A percentile compares a stretch with the other conserved stretches of the same genome.
phyloP scores from a whole-genome alignment of 2,888 invertebrate species.

The Pterostichus niger region DNA sequence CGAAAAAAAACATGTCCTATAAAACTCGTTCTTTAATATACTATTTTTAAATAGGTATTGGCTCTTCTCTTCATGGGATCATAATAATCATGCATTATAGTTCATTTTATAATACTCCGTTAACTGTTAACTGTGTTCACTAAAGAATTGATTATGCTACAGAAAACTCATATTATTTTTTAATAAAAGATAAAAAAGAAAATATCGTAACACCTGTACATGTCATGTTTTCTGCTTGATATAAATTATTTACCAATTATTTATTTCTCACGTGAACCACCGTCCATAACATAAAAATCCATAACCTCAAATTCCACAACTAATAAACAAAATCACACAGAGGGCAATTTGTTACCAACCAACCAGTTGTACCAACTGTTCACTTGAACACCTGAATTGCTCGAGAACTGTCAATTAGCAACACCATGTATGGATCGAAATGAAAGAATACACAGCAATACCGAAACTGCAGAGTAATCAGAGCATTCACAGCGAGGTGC shows the following conservation, averaged over 20 bases:
- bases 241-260: not conserved
- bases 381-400: constrained; percentile 34
- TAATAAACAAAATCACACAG: constrained; percentile 2
- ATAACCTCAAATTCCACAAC: constrained; percentile 18
- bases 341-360: constrained; percentile 30
- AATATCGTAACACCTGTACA: too few species aligned
- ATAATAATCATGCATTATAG: too few species aligned
- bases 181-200: too few species aligned
- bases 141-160: too few species aligned
- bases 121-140: too few species aligned
- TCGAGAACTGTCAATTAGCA: constrained; percentile 52
- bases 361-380: not conserved
- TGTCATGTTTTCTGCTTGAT: too few species aligned
- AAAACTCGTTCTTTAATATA: too few species aligned
- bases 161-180: too few species aligned
- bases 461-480: constrained; percentile 37
- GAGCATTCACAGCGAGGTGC: constrained; percentile 23
- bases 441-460: constrained; percentile 32
- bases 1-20: too few species aligned
- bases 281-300: constrained; percentile 14
- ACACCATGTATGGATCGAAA: constrained; percentile 32
- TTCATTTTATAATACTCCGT: too few species aligned
- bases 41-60: too few species aligned
- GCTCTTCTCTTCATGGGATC: too few species aligned
- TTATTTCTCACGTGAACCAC: constrained; percentile 2